Base-by-base conservation (phyloP, 2,113 vertebrate genomes). In the Microcebus griseorufus region DNA sequence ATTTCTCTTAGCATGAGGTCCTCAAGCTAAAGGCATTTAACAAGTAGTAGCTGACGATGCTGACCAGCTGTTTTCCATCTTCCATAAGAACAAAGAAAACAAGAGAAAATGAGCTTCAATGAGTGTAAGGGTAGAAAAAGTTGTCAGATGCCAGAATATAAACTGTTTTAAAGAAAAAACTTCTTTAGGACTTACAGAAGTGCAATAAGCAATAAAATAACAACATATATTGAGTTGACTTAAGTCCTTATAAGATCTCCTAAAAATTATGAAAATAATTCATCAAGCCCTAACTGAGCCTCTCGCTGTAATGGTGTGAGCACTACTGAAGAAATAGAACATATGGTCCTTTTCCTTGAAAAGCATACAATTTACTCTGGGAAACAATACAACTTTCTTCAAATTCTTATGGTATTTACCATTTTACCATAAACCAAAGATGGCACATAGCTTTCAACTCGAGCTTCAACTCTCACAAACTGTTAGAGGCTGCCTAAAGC, bases 61-160 rank as follows among this genome's bases (percentile, higher is more conserved):
- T 62, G 25, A 84, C 88, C 94, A 98, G 88, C 93, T 93, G 93
- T 94, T 97, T 97, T 89, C 88, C 64, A 86, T 97, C 95, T 86
- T 93, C 91, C 78, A 62, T 93, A 95, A 93, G 69, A 95, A 94
- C 88, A 96, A 92, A 97, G 89, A 62, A 76, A 97, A 88, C 29
- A 82, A 80, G 29, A 91, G 45, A 95, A 93, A 96, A 95, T 75
- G 16, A 45, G 53, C 17, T 55, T 92, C 92, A 75, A 95, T 79
- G 16, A 45, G 53, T 55, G 18, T 92, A 95, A 75, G 76, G 53
- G 53, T 32, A 75, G 53, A 80, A 92, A 98, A 91, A 87, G 64
- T n/a, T 75, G 58, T 95, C 45, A n/a, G 82, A 87, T 37, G 83
- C 79, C 78, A 10, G 27, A 75, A 75, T 88, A 76, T 29, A 95